Base-by-base conservation (phyloP, 2,888 invertebrate genomes). In the Coecobrya sp. region DNA sequence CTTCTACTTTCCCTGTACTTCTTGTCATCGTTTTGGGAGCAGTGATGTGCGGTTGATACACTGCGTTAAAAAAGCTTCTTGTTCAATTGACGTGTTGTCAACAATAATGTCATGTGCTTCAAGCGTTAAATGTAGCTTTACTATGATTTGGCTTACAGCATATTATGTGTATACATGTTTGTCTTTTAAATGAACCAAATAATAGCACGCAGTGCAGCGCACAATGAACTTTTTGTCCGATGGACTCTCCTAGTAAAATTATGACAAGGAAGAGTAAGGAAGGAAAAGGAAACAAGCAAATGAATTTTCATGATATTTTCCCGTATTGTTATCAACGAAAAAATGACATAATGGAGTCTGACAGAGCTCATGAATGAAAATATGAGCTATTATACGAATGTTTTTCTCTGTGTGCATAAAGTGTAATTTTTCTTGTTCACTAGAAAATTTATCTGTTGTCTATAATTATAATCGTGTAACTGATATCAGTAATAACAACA, bases 391-490 rank as follows among this genome's bases (percentile, higher is more conserved):
- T 27, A 65, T 65, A 3, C n/a, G n/a, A 65, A 7, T 5, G 27
- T 22, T 27, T 65, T 25, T 25, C 16, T 27, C 62, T 62, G 5
- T 22, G 25, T n/a, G n/a, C n/a, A n/a, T n/a, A n/a, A 62, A 62
- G 3, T 22, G 22, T 13, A 22, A 22, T 65, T 27, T 65, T 25
- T 19, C 19, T 0, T 27, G 25, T 65, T 25, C 10, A 25, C 11
- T 5, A 59, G 7, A 59, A 11, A 19, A 8, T 59, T 22, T 59
- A 22, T 59, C 5, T 22, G 59, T 10, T 22, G 65, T 13, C 25
- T 65, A 65, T 65, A 65, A 65, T 65, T 65, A 65, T 65, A 25
- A 65, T 27, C 10, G 65, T 65, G 79, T 79, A 79, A 65, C 65
- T 49, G 79, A 65, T 88, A 88, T 49, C 62, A 79, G 65, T 2